phyloP scores from a whole-genome alignment of 2,113 vertebrate species.

The Podarcis cretensis region DNA sequence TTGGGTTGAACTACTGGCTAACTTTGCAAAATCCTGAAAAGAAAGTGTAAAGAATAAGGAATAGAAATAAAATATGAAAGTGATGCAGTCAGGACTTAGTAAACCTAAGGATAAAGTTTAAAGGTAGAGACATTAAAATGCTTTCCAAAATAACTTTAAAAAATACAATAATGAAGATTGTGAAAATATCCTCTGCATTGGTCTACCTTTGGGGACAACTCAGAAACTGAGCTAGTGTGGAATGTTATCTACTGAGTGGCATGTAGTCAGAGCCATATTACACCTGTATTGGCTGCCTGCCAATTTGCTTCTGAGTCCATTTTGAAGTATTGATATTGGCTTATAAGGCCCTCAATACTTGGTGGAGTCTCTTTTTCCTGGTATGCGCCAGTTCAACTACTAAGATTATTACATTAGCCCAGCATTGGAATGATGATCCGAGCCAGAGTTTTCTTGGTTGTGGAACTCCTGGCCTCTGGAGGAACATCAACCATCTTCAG shows the following conservation, averaged over 20 bases:
- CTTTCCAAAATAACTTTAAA: not conserved
- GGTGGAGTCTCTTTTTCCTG: not conserved
- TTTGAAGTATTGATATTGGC: not conserved
- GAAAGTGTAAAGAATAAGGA: not conserved
- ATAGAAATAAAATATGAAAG: not conserved
- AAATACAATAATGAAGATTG: no score
- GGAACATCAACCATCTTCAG: not conserved
- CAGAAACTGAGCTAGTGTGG: no score
- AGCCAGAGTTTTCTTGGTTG: not conserved
- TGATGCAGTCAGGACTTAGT: not conserved
- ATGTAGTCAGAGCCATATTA: not conserved
- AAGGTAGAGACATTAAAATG: not conserved
- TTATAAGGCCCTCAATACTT: not conserved
- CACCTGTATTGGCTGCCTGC: not conserved
- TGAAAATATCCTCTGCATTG: no score
- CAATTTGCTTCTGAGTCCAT: not conserved
- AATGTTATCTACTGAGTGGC: not conserved
- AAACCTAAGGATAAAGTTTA: not conserved
- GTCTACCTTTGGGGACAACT: no score
- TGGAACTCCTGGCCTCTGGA: not conserved
- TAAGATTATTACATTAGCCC: not conserved
- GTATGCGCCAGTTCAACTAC: not conserved
- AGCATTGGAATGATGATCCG: not conserved
- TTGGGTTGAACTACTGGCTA: not conserved
- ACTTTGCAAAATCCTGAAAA: not conserved